Base-by-base conservation (phyloP, 1,140 invertebrate genomes). In the Batillaria attramentaria region DNA sequence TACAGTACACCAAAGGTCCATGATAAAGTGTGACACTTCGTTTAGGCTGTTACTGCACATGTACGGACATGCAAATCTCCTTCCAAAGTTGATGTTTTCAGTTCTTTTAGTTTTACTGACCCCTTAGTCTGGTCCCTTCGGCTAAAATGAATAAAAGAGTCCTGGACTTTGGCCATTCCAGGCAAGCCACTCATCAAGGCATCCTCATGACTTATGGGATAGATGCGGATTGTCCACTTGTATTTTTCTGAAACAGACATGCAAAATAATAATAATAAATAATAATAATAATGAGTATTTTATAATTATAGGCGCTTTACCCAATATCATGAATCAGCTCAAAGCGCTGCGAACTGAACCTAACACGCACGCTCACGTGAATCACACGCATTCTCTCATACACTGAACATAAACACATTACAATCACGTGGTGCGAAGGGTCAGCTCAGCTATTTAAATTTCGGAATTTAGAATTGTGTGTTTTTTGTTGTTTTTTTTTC, bases 191-290 rank as follows among this genome's bases (percentile, higher is more conserved):
- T 65, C 3, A 20, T 28, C 57, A 75, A n/a, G 16, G 57, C 33
- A 57, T 75, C 73, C 18, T 75, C 54, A 18, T 50, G 73, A 39
- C 16, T 42, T 20, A 75, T 39, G 5, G 73, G 73, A 13, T 24
- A 39, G n/a, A 75, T 5, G 18, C 73, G 73, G 6, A 75, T 75
- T 4, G 73, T 62, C 73, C 73, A 75, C 57, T 75, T 75, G 54
- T 57, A 75, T 8, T 65, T 50, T 2, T 16, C 73, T 75, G 54
- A 35, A 54, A 42, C n/a, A n/a, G n/a, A n/a, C n/a, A n/a, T n/a
- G n/a, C n/a, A n/a, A n/a, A n/a, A n/a, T n/a, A n/a, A n/a, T n/a
- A 62, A 54, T 54, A 54, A 28, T 16, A 1, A 10, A 13, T 62
- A 3, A 28, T 18, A 16, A 31, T 62, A 1, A n/a, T n/a, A n/a